These are phyloP conservation scores for Helleia helle DNA, from an alignment of 2,888 invertebrate genomes.

Conservation along the genomic window DNA sequence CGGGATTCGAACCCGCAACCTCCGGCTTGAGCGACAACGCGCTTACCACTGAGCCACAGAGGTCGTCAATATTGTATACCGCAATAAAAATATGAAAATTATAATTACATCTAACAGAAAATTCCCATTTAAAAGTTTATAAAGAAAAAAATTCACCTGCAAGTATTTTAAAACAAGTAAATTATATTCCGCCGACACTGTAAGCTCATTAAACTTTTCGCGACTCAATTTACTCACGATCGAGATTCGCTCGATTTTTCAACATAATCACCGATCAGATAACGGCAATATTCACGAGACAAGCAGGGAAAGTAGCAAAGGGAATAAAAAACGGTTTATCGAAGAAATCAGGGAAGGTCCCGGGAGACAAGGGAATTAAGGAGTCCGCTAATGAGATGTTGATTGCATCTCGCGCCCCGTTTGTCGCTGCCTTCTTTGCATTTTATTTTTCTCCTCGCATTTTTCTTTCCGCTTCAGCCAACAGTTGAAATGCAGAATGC, in stretches of 20 bases:
- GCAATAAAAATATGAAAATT: no score
- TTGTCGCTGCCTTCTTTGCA: slow-evolving; percentile 45
- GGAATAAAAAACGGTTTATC: slow-evolving; percentile 59
- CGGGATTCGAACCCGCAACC: no score
- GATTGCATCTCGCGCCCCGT: slow-evolving; percentile 58
- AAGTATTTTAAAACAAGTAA: slow-evolving; percentile 25
- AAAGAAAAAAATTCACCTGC: slow-evolving; percentile 11
- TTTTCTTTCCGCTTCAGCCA: slow-evolving; percentile 31
- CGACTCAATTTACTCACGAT: slow-evolving; percentile 43
- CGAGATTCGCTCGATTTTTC: slow-evolving; percentile 45
- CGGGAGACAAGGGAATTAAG: slow-evolving; percentile 52
- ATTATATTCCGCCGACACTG: slow-evolving; percentile 25
- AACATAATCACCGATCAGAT: slow-evolving; percentile 48
- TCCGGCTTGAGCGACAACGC: no score
- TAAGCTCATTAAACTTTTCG: slow-evolving; percentile 49
- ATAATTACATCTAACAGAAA: not conserved
- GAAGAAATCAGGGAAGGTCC: slow-evolving; percentile 48
- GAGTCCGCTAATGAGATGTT: slow-evolving; percentile 66
- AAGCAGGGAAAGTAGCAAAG: slow-evolving; percentile 30
- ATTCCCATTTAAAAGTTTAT: not conserved
- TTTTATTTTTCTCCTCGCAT: slow-evolving; percentile 26
- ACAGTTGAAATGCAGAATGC: slow-evolving; percentile 49
- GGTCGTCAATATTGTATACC: no score
- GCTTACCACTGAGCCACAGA: no score
- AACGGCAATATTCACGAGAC: slow-evolving; percentile 43